Conservation (phyloP, 1,140 invertebrate species). For the Globodera rostochiensis region DNA sequence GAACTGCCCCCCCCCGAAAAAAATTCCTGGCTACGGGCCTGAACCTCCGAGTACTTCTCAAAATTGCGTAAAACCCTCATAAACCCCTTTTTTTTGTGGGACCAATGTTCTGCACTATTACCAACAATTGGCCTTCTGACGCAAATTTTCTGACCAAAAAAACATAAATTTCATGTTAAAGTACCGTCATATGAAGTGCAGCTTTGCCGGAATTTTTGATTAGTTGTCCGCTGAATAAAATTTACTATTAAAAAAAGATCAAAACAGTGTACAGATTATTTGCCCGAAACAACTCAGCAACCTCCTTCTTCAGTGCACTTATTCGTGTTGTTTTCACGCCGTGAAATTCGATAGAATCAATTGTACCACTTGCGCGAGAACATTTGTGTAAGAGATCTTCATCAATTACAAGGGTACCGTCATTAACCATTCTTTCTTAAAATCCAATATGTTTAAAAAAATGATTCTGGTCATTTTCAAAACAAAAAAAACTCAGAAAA, state of each 20-base stretch:
- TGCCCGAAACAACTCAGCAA: slow-evolving; percentile 55
- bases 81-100: no score
- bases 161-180: background rate
- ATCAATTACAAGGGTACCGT: background rate
- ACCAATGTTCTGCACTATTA: slow-evolving; percentile 29
- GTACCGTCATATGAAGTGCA: slow-evolving; percentile 55
- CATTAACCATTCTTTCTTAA: no score
- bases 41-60: no score
- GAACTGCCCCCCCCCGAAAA: no score
- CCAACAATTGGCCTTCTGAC: no score
- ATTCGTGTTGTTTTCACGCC: slow-evolving; percentile 54
- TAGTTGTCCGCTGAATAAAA: slow-evolving; percentile 47
- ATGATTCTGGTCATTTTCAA: no score
- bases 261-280: slow-evolving; percentile 8
- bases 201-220: slow-evolving; percentile 55
- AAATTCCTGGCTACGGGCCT: no score
- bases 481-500: no score
- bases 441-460: no score
- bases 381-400: background rate
- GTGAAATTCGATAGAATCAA: slow-evolving; percentile 57
- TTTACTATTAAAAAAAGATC: background rate
- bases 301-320: slow-evolving; percentile 57
- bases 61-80: no score
- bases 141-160: no score
- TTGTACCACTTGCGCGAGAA: background rate